Base-by-base conservation (phyloP, 2,797 vertebrate genomes). In the Dipus sagitta region DNA sequence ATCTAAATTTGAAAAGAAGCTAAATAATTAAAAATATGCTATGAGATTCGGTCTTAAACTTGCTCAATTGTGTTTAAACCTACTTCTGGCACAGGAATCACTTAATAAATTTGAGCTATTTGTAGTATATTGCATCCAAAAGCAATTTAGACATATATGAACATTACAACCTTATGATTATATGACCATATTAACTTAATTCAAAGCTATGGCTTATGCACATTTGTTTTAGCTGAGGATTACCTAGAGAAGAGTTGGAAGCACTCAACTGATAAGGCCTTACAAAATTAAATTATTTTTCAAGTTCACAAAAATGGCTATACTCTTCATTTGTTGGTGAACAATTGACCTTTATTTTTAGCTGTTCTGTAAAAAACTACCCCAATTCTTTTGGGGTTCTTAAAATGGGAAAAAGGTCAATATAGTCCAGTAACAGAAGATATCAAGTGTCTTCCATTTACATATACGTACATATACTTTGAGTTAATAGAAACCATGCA, bases 381-480 rank as follows among this genome's bases (percentile, higher is more conserved):
- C 0, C 0, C 2, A n/a, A 8, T 79, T 88, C 32, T 42, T 4
- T 38, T 7, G 17, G 68, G 10, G 4, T 84, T 23, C 34, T 70
- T 54, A 11, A 3, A 38, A 14, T 58, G 54, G 4, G 4, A 0
- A 0, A 12, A 24, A 3, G 15, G 21, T 2, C 6, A 67, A 0
- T 54, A 10, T 6, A 42, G 3, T 12, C 21, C 30, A n/a, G 4
- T 88, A 32, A 54, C 15, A 28, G 8, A 64, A 87, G 2, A n/a
- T 58, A 1, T 6, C 24, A 18, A 15, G 11, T 3, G 1, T 23
- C 21, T 15, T 62, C n/a, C 2, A 52, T 1, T 3, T 6, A 58
- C 30, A 0, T 4, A 30, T 4, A 26, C 20, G 6, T 47, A 9
- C 47, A 47, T 11, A 47, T 47, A 65, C 3, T 42, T n/a, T 4